Evolutionary conservation across 1,140 invertebrate genomes (phyloP).

Genomic region (Aphidius gifuensis): DNA sequence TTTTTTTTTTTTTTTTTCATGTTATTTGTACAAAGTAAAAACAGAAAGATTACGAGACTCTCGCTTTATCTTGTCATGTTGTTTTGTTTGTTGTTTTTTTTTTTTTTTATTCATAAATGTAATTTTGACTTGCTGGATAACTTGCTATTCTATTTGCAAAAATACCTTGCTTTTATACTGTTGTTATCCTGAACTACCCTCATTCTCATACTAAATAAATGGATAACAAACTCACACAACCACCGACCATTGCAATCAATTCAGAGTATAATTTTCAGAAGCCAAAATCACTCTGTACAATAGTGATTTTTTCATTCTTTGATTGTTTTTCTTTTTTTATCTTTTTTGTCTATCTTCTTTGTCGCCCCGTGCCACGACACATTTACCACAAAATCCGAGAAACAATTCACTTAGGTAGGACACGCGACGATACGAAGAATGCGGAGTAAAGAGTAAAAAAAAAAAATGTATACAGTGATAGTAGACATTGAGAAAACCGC

Average conservation of each 20-base stretch:
- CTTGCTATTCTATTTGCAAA: slow-evolving; percentile 27
- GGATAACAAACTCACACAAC: too few relatives aligned
- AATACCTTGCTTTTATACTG: slow-evolving; percentile 4
- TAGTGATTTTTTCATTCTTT: too few relatives aligned
- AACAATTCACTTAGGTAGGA: slow-evolving; percentile 45
- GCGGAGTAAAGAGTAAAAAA: slow-evolving; percentile 7
- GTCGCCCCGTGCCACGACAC: slow-evolving; percentile 22
- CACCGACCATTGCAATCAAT: too few relatives aligned
- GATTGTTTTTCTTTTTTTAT: too few relatives aligned
- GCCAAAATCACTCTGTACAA: too few relatives aligned
- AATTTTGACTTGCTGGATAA: slow-evolving; percentile 1
- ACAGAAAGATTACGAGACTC: too few relatives aligned
- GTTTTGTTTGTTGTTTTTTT: background rate
- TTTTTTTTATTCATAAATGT: background rate
- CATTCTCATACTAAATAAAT: slow-evolving; percentile 19
- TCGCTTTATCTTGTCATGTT: too few relatives aligned
- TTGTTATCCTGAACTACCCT: background rate
- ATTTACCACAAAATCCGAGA: slow-evolving; percentile 45
- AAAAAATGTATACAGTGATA: too few relatives aligned
- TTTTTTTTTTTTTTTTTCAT: too few relatives aligned
- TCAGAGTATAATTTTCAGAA: too few relatives aligned
- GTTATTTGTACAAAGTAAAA: too few relatives aligned
- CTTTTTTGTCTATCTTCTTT: too few relatives aligned
- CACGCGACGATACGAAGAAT: slow-evolving; percentile 19
- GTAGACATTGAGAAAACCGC: slow-evolving; percentile 24